A percentile compares a stretch with the other conserved stretches of the same genome.
Evolutionary conservation across 2,797 vertebrate genomes (phyloP).

Genomic region (Gorsachius magnificus): DNA sequence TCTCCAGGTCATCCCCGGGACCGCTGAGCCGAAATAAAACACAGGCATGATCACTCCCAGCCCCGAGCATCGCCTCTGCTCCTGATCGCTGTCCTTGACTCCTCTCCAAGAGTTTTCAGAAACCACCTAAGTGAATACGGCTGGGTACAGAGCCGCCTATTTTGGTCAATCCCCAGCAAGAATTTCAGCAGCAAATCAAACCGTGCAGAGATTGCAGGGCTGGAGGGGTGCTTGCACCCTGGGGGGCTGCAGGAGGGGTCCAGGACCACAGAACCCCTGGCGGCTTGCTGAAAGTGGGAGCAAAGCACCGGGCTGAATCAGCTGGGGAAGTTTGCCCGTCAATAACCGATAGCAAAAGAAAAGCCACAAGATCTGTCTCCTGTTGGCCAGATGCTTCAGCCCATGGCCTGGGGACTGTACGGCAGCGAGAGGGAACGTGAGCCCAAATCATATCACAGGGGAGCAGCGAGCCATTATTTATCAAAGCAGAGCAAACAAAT

Average conservation of each 20-base stretch:
- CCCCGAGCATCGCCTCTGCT: background rate
- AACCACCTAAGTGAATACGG: fast-evolving
- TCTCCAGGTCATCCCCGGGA: background rate
- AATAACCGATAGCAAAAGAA: background rate
- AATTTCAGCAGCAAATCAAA: background rate
- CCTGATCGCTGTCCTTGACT: fast-evolving
- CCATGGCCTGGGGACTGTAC: background rate
- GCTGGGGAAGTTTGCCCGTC: background rate
- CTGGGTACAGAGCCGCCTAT: fast-evolving
- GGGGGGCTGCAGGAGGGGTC: background rate
- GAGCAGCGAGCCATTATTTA: background rate
- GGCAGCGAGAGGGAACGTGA: background rate
- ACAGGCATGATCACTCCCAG: fast-evolving
- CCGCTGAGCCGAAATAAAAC: fast-evolving
- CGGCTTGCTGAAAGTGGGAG: background rate
- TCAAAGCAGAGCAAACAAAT: background rate
- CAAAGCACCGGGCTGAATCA: background rate
- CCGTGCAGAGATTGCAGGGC: fast-evolving
- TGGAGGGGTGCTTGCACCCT: background rate
- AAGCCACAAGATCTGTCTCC: background rate
- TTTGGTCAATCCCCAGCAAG: background rate
- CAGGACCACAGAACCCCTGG: background rate
- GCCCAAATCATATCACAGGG: background rate
- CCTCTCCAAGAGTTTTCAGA: background rate
- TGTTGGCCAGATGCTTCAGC: background rate